A percentile compares a stretch with the other conserved stretches of the same genome.
These are phyloP conservation scores for Cyphomyrus discorhynchus DNA, from an alignment of 2,113 vertebrate species.

Conservation along the genomic window DNA sequence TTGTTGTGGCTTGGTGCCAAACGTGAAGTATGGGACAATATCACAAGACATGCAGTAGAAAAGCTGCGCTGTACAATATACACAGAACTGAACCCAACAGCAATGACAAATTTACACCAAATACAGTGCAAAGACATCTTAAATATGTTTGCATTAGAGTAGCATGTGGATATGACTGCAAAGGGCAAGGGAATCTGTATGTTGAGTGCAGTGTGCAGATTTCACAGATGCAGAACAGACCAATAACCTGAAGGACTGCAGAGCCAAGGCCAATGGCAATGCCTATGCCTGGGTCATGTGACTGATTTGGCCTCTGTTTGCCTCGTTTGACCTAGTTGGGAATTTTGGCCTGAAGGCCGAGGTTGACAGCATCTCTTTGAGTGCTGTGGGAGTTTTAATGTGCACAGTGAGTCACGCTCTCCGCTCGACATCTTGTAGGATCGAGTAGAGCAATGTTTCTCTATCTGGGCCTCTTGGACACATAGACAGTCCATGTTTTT, in stretches of 20 bases:
- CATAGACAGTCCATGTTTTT: neutral
- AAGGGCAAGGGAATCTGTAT: neutral
- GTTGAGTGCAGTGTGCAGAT: neutral
- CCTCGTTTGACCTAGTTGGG: neutral
- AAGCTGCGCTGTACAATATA: neutral
- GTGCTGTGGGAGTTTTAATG: neutral
- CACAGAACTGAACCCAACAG: neutral
- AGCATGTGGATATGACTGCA: neutral
- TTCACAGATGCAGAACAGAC: neutral
- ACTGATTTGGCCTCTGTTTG: neutral
- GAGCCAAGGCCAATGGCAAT: neutral
- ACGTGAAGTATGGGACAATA: neutral
- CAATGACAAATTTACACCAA: neutral
- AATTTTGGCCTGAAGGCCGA: neutral
- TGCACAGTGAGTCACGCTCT: neutral
- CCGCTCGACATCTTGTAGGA: neutral
- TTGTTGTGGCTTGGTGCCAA: neutral
- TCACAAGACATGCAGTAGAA: neutral
- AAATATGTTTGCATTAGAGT: neutral
- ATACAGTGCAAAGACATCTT: neutral
- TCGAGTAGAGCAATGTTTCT: neutral
- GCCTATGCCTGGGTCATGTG: neutral
- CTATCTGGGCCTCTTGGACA: neutral
- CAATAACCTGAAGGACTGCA: neutral
- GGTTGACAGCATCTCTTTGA: neutral